A percentile compares a stretch with the other conserved stretches of the same genome.
Evolutionary conservation across 2,113 vertebrate genomes (phyloP).

Genomic region (Dermatemys mawii): DNA sequence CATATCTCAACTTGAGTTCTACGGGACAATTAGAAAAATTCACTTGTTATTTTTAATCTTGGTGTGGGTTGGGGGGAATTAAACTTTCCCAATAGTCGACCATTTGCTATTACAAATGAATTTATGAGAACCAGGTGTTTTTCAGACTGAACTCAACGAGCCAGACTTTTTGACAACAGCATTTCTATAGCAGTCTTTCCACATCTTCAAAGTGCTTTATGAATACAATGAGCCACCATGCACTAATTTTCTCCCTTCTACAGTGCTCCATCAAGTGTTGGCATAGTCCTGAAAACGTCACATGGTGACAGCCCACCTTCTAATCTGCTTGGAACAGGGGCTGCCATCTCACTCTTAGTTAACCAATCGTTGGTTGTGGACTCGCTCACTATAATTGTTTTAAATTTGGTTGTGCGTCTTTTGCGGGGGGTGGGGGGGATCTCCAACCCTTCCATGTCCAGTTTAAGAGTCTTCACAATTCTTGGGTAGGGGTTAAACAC

Average conservation of each 20-base stretch:
- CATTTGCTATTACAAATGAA: slow-evolving; percentile 55
- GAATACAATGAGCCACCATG: slow-evolving; percentile 39
- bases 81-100: slow-evolving; percentile 26
- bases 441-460: not conserved
- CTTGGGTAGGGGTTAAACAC: not conserved
- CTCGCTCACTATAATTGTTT: not conserved
- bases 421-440: not conserved
- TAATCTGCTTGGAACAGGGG: not conserved
- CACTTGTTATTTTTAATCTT: slow-evolving; percentile 41
- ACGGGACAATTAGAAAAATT: slow-evolving; percentile 57
- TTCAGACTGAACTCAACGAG: slow-evolving; percentile 56
- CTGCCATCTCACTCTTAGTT: not conserved
- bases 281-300: not conserved
- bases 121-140: slow-evolving; percentile 45
- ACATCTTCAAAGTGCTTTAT: slow-evolving; percentile 47
- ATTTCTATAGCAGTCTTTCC: slow-evolving; percentile 41
- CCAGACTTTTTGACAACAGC: slow-evolving; percentile 60
- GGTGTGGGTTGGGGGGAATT: not conserved
- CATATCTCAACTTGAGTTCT: not conserved
- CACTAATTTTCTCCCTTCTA: slow-evolving; percentile 17
- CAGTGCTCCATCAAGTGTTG: slow-evolving; percentile 36
- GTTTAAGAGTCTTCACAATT: slow-evolving; percentile 24
- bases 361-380: not conserved
- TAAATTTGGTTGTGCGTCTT: not conserved
- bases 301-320: not conserved